Base-by-base conservation (phyloP, 1,140 invertebrate species). In the Acromyrmex heyeri region DNA sequence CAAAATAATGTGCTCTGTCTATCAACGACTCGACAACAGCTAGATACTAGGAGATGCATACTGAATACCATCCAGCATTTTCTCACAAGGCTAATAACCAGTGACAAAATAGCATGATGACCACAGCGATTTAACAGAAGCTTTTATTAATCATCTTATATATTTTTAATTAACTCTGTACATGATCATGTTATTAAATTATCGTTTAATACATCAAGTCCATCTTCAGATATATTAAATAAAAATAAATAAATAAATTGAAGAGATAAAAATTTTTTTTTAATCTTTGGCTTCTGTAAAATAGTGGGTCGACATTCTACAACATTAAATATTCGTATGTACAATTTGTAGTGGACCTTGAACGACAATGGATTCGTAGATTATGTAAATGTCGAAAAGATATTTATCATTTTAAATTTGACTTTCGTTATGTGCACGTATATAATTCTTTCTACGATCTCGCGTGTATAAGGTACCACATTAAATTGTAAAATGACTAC, bases 21-120 rank as follows among this genome's bases (percentile, higher is more conserved):
- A 95, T 95, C 94, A 95, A 94, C 94, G 94, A 95, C 94, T 95
- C 94, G 94, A 95, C 94, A 95, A 95, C 93, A 95, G 94, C 93
- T 93, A 92, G 91, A 91, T 94, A 93, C 92, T 93, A 94, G 92
- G 91, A 95, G 89, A 93, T 94, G 92, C 94, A 93, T 93, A 93
- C 90, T 88, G 92, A 94, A 92, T 91, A 89, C 90, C 79, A 90
- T 92, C 90, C 91, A 87, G 89, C 87, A 88, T 92, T 90, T 91
- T 91, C 77, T 93, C 81, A 88, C 90, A 86, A 75, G 72, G 78
- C 87, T 89, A 88, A 86, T 75, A 90, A 90, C 88, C 86, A 88
- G 88, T 92, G 91, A 93, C 87, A 89, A 93, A 91, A 90, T 87
- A 88, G 89, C 85, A 75, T 81, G 64, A 85, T 86, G 59, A 90